Percentiles rank a stretch among this genome's conserved stretches.
These are phyloP conservation scores for Piscicola geometra DNA, from an alignment of 2,888 invertebrate species.

Conservation along the genomic window DNA sequence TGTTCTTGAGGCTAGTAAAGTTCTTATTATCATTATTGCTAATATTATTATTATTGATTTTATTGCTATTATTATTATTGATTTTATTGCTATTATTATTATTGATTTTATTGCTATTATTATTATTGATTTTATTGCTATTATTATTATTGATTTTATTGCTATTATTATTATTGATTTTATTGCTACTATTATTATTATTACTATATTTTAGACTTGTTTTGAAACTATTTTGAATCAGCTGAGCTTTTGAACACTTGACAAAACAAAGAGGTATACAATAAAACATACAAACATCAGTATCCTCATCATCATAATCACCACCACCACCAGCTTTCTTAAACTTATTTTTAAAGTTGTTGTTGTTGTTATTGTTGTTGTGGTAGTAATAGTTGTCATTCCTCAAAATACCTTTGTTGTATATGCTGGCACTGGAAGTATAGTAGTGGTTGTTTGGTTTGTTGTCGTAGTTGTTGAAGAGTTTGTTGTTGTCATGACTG, in stretches of 20 bases:
- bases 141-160: too few species aligned
- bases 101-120: too few species aligned
- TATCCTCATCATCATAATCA: background rate
- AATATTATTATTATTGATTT: too few species aligned
- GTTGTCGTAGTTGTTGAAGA: too few species aligned
- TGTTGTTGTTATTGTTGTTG: background rate
- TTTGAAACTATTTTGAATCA: background rate
- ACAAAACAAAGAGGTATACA: background rate
- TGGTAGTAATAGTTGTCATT: background rate
- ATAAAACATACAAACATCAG: background rate
- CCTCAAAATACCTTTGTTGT: background rate
- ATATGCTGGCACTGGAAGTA: background rate
- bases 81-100: too few species aligned
- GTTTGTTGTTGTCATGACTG: too few species aligned
- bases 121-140: too few species aligned
- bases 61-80: too few species aligned
- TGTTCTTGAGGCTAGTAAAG: background rate
- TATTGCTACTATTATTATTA: constrained; percentile 10
- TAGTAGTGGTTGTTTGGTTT: too few species aligned
- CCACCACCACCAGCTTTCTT: background rate
- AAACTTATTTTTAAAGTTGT: background rate
- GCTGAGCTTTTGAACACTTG: background rate
- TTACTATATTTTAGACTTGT: background rate
- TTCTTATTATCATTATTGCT: constrained; percentile 26
- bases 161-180: too few species aligned